Evolutionary conservation across 1,140 invertebrate species (phyloP), one percentile per base, ranked within the genome.

Genomic region (Archegozetes longisetosus): DNA sequence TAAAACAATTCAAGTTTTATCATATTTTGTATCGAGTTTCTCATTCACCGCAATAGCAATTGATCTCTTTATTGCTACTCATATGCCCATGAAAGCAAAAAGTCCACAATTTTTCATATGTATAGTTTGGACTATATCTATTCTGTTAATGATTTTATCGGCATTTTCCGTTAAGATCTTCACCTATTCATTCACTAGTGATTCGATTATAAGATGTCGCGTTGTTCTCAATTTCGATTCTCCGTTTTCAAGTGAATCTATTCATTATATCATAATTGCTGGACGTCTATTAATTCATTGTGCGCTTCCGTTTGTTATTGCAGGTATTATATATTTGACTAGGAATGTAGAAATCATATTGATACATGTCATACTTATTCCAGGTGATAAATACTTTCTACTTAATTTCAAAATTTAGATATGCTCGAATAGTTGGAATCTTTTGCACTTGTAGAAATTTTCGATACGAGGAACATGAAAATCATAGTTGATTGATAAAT

Each of bases 1-100:
- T 17, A 57, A 57, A 22, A 23, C 17, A 3, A 17, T 57, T 22
- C 55, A 57, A 28, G 27, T 57, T n/a, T 28, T 57, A 6, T 57
- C 55, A 17, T 57, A 46, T 2, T 79, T 77, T 64, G 77, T 77
- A 13, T 78, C 76, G 0, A 76, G 76, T 0, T 72, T 78, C 53
- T 78, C 77, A 4, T 71, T 78, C 65, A 74, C 73, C 4, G 72
- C 70, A 17, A 79, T 78, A 55, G 77, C 78, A 0, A 32, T 78
- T 1, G 77, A 79, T 65, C 66, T 76, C 24, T 75, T 75, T 61
- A 65, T 66, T 55, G 73, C 77, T 14, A 73, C 78, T 24, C 67
- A 75, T 24, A 71, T 75, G 51, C 77, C 77, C 0, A 64, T 78
- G 22, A 71, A 52, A 23, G 20, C 6, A n/a, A 52, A 6, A 9